Evolutionary conservation across 1,140 invertebrate species (phyloP), one percentile per base, ranked within the genome.

Genomic region (Scaptomyza graminum): DNA sequence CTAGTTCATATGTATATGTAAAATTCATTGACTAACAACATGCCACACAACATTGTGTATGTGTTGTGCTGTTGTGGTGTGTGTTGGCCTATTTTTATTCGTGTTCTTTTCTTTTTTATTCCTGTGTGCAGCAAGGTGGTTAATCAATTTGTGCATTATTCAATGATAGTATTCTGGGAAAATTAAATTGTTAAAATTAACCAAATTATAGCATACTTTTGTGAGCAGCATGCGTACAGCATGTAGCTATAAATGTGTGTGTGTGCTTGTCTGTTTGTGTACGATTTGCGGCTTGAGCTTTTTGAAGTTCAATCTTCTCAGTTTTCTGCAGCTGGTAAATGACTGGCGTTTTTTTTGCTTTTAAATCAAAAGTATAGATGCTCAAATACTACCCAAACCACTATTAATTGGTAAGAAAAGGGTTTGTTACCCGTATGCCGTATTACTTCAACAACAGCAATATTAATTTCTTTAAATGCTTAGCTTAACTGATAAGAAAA

Each of bases 1-100:
- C 16, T 54, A 43, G 31, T 76, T 49, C 60, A 41, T 11, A 18
- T 65, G 64, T 51, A 68, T 77, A 85, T 85, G 70, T 85, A 72
- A 78, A 82, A 85, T 85, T 85, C 82, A 85, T 85, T 85, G 82
- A 85, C 82, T 81, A 85, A 81, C 82, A 87, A 81, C 63, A 74
- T 75, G 79, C 55, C 44, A 72, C 74, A n/a, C 43, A 74, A 81
- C 43, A 74, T 77, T 74, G 78, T 78, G 18, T 13, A 7, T 12
- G 15, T n/a, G 34, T 5, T 39, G 54, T 15, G 31, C 13, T 28
- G 18, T 8, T 41, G 46, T 51, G 5, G 49, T 18, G 22, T 39
- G 22, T 57, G 54, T n/a, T n/a, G n/a, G n/a, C n/a, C n/a, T n/a
- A n/a, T n/a, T n/a, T n/a, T n/a, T 31, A 9, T 41, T 22, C 18